Conservation (phyloP, 2,113 vertebrate species). For the Oncorhynchus nerka region DNA sequence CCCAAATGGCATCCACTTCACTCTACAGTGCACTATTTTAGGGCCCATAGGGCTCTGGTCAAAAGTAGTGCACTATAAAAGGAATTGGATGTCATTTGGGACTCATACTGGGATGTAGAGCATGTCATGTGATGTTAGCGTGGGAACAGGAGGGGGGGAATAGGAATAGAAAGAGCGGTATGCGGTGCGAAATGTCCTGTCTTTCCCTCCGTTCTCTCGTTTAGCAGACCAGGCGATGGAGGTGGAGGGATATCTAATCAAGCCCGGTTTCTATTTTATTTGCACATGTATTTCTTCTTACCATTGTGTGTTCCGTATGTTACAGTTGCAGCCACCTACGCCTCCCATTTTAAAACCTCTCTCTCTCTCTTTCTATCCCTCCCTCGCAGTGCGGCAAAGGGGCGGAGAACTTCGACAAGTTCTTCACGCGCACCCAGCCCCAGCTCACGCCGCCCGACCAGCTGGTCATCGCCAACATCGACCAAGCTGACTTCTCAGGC, state of each 20-base stretch:
- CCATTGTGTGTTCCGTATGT: background rate
- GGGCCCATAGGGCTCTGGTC: no score
- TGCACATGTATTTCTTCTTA: no score
- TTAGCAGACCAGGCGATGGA: background rate
- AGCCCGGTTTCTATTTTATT: background rate
- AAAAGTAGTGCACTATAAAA: no score
- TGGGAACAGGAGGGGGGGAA: background rate
- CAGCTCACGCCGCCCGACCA: constrained; percentile 93
- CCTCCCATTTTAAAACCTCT: background rate
- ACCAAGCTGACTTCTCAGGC: constrained; percentile 95
- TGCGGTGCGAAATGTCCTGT: constrained; percentile 20
- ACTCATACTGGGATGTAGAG: constrained; percentile 38
- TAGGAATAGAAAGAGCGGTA: background rate
- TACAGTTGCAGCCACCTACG: background rate
- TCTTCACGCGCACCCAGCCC: constrained; percentile 95
- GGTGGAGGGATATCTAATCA: background rate
- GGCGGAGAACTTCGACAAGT: constrained; percentile 97
- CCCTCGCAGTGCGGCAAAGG: constrained; percentile 87
- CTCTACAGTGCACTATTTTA: no score
- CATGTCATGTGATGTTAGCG: constrained; percentile 46
- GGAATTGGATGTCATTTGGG: no score
- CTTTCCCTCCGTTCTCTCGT: background rate
- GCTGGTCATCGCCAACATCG: constrained; percentile 96
- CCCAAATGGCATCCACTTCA: no score
- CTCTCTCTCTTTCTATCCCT: constrained; percentile 19